These are phyloP conservation scores for Orestias chungarensis DNA, from an alignment of 2,797 vertebrate species.

Conservation along the genomic window DNA sequence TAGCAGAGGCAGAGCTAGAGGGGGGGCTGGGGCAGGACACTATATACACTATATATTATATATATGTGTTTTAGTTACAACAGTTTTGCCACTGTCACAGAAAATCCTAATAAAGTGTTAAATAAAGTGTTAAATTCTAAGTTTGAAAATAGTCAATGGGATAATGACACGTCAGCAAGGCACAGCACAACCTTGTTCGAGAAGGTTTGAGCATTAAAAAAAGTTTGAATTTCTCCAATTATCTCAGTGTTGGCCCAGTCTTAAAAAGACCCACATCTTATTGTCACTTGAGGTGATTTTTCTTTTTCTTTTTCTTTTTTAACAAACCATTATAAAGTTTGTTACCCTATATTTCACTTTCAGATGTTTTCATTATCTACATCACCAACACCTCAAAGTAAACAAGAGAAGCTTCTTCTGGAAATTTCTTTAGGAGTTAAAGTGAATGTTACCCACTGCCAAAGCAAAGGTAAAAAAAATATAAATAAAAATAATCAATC, in stretches of 20 bases:
- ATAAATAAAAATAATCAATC: not conserved
- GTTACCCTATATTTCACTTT: not conserved
- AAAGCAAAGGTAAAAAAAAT: not conserved
- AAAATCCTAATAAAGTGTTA: not conserved
- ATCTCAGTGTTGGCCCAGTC: not conserved
- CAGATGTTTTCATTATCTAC: not conserved
- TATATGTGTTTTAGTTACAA: not conserved
- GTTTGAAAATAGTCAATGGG: not conserved
- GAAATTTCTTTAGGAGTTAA: not conserved
- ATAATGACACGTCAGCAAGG: not conserved
- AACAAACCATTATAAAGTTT: not conserved
- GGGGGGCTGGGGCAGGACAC: too few relatives aligned
- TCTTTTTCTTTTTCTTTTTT: conserved; percentile 2
- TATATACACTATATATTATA: too few relatives aligned
- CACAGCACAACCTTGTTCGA: not conserved
- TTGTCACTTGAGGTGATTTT: not conserved
- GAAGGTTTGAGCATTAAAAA: conserved; percentile 1
- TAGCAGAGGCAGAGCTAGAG: too few relatives aligned
- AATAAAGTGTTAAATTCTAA: not conserved
- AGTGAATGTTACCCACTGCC: not conserved
- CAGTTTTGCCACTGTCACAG: not conserved
- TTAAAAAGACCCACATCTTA: not conserved
- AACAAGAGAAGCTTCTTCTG: not conserved
- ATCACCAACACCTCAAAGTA: not conserved
- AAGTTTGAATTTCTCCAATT: not conserved